A percentile compares a stretch with the other conserved stretches of the same genome.
Evolutionary conservation across 2,888 invertebrate species (phyloP).

Genomic region (Eudasyphora cyanicolor): DNA sequence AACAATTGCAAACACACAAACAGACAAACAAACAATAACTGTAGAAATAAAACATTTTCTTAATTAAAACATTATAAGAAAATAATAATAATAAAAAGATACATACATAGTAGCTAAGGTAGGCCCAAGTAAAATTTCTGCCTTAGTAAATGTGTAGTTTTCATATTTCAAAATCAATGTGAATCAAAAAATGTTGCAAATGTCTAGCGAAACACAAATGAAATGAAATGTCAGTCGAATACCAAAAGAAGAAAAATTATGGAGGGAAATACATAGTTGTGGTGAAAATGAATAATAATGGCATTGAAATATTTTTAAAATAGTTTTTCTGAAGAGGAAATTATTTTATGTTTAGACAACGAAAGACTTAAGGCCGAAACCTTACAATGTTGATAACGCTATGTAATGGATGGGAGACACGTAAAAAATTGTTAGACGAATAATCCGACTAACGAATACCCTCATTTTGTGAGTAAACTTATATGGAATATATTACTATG

Average conservation of each 20-base stretch:
- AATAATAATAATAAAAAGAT: neutral
- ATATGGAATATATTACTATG: too few species aligned
- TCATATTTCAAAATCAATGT: neutral
- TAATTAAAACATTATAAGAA: constrained; percentile 20
- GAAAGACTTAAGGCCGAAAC: too few species aligned
- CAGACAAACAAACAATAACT: constrained; percentile 12
- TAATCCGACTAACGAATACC: too few species aligned
- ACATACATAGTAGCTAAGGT: neutral
- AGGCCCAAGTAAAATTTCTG: neutral
- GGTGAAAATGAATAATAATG: neutral
- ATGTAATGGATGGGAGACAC: too few species aligned
- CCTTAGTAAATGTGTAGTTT: neutral
- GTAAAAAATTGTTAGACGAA: too few species aligned
- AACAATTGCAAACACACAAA: neutral
- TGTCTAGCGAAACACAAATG: neutral
- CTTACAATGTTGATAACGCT: too few species aligned
- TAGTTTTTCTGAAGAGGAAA: too few species aligned
- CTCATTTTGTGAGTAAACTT: too few species aligned
- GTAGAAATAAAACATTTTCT: constrained; percentile 21
- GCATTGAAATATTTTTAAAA: too few species aligned
- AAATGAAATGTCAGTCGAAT: neutral
- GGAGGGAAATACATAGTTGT: neutral
- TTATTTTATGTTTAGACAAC: too few species aligned
- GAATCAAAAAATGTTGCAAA: neutral
- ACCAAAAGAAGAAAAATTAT: neutral